Percentiles rank a stretch among this genome's conserved stretches.
These are phyloP conservation scores for Hedya salicella DNA, from an alignment of 2,888 invertebrate genomes.

Conservation along the genomic window DNA sequence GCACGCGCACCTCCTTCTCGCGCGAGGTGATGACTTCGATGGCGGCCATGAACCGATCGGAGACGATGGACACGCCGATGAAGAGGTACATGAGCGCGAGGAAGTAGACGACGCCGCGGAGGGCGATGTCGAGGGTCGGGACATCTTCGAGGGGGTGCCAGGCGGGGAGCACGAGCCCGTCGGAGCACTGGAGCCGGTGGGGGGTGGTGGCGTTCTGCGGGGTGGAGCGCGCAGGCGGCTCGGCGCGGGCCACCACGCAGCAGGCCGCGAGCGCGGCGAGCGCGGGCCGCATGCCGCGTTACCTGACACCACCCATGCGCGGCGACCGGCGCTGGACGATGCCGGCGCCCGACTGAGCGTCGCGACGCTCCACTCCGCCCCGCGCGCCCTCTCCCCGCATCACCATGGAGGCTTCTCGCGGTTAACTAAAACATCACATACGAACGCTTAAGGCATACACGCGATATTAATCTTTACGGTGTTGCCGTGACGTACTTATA, in stretches of 20 bases:
- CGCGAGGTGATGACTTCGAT: conserved; percentile 99
- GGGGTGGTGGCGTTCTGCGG: conserved; percentile 71
- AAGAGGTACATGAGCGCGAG: conserved; percentile 96
- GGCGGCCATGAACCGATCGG: conserved; percentile 99
- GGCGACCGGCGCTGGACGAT: conserved; percentile 79
- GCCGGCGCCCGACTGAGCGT: conserved; percentile 82
- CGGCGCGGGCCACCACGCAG: conserved; percentile 77
- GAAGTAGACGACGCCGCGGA: conserved; percentile 97
- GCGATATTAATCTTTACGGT: too few relatives aligned
- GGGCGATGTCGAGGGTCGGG: conserved; percentile 89
- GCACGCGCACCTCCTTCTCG: conserved; percentile 97
- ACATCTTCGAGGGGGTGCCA: conserved; percentile 95
- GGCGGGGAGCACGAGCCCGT: conserved; percentile 94
- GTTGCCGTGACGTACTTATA: not conserved
- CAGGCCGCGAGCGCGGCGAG: conserved; percentile 80
- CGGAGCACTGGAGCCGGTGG: conserved; percentile 87
- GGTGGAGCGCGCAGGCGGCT: conserved; percentile 70
- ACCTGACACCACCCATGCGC: conserved; percentile 67
- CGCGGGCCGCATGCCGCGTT: conserved; percentile 82
- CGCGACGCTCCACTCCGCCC: conserved; percentile 60
- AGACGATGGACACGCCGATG: conserved; percentile 99
- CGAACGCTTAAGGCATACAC: conserved; percentile 10
- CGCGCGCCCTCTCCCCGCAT: conserved; percentile 53
- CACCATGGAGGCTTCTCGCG: conserved; percentile 45
- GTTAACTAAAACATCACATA: conserved; percentile 29